Evolutionary conservation across 23 tunicate genomes (phyloP).

Genomic region (Halocynthia aurantium): DNA sequence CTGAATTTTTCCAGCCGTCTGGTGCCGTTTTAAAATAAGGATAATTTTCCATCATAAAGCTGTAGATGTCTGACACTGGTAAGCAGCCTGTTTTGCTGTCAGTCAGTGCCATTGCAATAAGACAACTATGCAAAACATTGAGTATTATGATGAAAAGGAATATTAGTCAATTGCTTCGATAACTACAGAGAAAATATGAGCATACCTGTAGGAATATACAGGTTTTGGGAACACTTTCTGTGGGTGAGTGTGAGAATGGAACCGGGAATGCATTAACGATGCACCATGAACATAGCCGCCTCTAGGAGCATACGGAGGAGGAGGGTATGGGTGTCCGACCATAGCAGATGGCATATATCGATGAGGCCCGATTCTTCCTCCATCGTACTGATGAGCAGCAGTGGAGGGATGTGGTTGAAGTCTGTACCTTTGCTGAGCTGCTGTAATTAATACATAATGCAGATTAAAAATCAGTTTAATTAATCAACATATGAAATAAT

Average conservation of each 20-base stretch:
- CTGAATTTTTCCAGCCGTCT: slow-evolving; percentile 95
- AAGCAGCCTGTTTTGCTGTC: slow-evolving; percentile 86
- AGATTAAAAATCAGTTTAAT: too few species aligned
- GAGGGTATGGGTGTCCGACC: slow-evolving; percentile 72
- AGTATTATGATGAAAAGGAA: background rate
- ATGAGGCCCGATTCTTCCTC: slow-evolving; percentile 7
- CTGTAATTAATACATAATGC: background rate
- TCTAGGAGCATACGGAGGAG: slow-evolving; percentile 62
- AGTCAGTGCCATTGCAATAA: slow-evolving; percentile 86
- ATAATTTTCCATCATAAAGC: slow-evolving; percentile 96
- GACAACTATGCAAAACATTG: slow-evolving; percentile 55
- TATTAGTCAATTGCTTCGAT: background rate
- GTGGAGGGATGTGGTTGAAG: slow-evolving; percentile 15
- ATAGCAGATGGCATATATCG: slow-evolving; percentile 22
- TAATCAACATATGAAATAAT: too few species aligned
- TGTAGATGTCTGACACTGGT: slow-evolving; percentile 93
- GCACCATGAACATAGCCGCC: slow-evolving; percentile 35
- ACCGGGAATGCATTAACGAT: slow-evolving; percentile 31
- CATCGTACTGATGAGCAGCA: slow-evolving; percentile 1
- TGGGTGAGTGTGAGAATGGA: slow-evolving; percentile 21
- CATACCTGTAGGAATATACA: slow-evolving; percentile 90
- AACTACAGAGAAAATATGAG: background rate
- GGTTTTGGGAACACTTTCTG: slow-evolving; percentile 93
- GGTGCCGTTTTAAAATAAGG: slow-evolving; percentile 98
- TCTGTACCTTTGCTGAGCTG: slow-evolving; percentile 40